phyloP scores from a whole-genome alignment of 2,113 vertebrate species.

The Micronycteris hirsuta region DNA sequence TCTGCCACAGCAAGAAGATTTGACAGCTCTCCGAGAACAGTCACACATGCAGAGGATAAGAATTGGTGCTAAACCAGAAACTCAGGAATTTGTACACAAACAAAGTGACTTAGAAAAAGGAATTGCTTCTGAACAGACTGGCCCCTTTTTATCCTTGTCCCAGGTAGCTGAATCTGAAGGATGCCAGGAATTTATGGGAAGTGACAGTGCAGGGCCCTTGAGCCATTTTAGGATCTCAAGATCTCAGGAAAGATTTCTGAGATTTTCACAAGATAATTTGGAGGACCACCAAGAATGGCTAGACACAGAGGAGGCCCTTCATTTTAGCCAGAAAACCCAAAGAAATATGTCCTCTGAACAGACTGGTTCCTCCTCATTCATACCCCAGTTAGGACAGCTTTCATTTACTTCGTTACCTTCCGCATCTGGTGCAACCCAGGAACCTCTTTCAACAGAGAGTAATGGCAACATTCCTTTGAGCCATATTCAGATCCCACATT shows the following conservation, averaged over 20 bases:
- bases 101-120: slow-evolving; percentile 17
- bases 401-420: not conserved
- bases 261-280: slow-evolving; percentile 2
- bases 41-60: not conserved
- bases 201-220: not conserved
- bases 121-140: slow-evolving; percentile 9
- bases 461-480: not conserved
- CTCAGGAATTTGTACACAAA: not conserved
- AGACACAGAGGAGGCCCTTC: not conserved
- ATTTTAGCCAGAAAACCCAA: not conserved
- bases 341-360: slow-evolving; percentile 13
- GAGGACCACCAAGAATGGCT: not conserved
- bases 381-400: not conserved
- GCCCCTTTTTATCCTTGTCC: not conserved
- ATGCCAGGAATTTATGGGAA: not conserved
- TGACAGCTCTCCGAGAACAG: not conserved
- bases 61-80: not conserved
- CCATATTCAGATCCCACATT: not conserved
- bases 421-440: not conserved
- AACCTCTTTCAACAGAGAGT: not conserved
- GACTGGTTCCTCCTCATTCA: not conserved
- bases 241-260: slow-evolving; percentile 24
- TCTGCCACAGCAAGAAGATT: not conserved
- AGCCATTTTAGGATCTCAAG: not conserved
- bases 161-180: not conserved